A percentile compares a stretch with the other conserved stretches of the same genome.
These are phyloP conservation scores for Nibea coibor DNA, from an alignment of 2,113 vertebrate species.

Conservation along the genomic window DNA sequence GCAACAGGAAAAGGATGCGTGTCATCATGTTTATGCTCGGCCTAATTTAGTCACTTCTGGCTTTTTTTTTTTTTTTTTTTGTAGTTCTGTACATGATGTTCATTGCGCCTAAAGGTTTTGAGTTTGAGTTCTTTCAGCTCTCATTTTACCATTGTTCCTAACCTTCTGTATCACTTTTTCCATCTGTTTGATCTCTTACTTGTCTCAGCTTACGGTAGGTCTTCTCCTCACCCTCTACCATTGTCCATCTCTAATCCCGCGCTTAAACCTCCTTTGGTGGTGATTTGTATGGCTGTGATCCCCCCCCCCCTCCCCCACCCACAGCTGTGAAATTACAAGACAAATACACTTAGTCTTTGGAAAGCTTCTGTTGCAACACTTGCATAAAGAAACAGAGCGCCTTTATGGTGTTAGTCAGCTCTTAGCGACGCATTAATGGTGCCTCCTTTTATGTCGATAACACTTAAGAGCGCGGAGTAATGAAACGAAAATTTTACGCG, in stretches of 20 bases:
- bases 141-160: neutral
- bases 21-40: slow-evolving; percentile 21
- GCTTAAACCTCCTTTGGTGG: slow-evolving; percentile 47
- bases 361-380: slow-evolving; percentile 45
- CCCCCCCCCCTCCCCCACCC: slow-evolving; percentile 33
- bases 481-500: no score
- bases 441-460: neutral
- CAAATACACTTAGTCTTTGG: slow-evolving; percentile 47
- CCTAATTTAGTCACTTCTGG: slow-evolving; percentile 1
- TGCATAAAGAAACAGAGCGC: slow-evolving; percentile 5
- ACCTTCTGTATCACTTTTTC: slow-evolving; percentile 44
- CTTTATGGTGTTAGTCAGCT: slow-evolving; percentile 26
- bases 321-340: slow-evolving; percentile 53
- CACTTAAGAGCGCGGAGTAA: neutral
- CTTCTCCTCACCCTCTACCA: slow-evolving; percentile 28
- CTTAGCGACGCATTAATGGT: slow-evolving; percentile 8
- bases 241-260: slow-evolving; percentile 52
- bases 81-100: slow-evolving; percentile 1
- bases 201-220: slow-evolving; percentile 27
- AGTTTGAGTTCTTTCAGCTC: neutral
- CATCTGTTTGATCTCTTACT: slow-evolving; percentile 56
- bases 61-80: no score
- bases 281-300: slow-evolving; percentile 46
- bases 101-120: no score
- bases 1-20: slow-evolving; percentile 9